A percentile compares a stretch with the other conserved stretches of the same genome.
Conservation (phyloP, 2,797 vertebrate species). For the Brachyalestes nurse region DNA sequence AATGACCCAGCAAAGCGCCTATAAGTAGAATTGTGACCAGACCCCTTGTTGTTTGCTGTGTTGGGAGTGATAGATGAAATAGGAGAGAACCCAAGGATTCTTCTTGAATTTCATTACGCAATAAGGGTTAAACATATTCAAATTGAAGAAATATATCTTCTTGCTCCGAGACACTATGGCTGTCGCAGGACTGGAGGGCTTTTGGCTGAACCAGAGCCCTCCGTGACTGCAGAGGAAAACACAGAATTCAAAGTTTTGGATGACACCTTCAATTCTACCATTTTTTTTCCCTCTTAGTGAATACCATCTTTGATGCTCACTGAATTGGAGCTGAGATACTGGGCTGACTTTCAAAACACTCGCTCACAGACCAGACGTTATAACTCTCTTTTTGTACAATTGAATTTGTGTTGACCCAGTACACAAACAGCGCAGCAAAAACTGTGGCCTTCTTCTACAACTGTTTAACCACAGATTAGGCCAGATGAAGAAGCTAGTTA, state of each 20-base stretch:
- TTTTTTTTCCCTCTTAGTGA: background rate
- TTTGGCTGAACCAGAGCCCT: constrained; percentile 18
- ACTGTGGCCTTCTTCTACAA: background rate
- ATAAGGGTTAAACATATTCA: constrained; percentile 35
- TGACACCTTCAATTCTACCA: background rate
- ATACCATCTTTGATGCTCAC: background rate
- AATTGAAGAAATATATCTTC: constrained; percentile 28
- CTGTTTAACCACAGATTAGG: background rate
- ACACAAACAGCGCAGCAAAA: constrained; percentile 1
- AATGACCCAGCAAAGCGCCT: background rate
- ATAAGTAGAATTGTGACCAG: background rate
- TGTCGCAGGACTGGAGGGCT: constrained; percentile 4
- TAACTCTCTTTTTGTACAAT: background rate
- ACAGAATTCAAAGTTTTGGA: background rate
- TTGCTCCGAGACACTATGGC: constrained; percentile 2
- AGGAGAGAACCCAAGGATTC: background rate
- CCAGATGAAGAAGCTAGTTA: background rate
- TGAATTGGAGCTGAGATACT: constrained; percentile 8
- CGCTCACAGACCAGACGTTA: constrained; percentile 7
- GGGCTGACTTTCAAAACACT: constrained; percentile 18
- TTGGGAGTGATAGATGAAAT: background rate
- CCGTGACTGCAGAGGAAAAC: background rate
- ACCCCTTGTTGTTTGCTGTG: background rate
- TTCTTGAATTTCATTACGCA: constrained; percentile 9
- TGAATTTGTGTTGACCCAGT: constrained; percentile 7